Conservation (phyloP, 1,140 invertebrate species). For the Phocides pigmalion region DNA sequence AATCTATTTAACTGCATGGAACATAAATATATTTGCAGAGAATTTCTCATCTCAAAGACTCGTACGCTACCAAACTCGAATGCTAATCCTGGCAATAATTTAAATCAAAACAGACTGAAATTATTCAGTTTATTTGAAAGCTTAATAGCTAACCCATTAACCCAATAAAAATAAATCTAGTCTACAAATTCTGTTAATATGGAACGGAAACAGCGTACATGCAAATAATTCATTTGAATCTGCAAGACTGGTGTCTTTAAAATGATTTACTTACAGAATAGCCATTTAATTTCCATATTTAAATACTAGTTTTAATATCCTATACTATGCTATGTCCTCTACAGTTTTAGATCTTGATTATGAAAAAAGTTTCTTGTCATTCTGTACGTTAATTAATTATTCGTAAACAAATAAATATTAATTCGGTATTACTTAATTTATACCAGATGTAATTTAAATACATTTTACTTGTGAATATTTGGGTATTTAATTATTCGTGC, state of each 20-base stretch:
- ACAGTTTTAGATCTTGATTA: not conserved
- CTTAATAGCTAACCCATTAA: slow-evolving; percentile 32
- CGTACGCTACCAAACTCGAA: not conserved
- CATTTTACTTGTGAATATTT: no score
- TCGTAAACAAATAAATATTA: no score
- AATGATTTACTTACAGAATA: slow-evolving; percentile 34
- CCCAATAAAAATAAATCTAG: slow-evolving; percentile 35
- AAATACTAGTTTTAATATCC: slow-evolving; percentile 28
- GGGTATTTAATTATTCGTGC: no score
- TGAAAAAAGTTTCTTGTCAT: not conserved
- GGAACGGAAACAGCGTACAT: slow-evolving; percentile 32
- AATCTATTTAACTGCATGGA: no score
- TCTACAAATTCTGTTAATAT: slow-evolving; percentile 32
- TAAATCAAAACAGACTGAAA: slow-evolving; percentile 28
- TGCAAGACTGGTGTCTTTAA: slow-evolving; percentile 25
- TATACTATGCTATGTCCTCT: slow-evolving; percentile 16
- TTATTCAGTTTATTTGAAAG: slow-evolving; percentile 35
- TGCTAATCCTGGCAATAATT: slow-evolving; percentile 29
- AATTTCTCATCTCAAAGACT: not conserved
- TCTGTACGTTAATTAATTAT: no score
- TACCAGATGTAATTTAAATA: no score
- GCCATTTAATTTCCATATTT: slow-evolving; percentile 34
- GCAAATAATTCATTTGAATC: slow-evolving; percentile 34
- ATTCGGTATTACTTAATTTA: no score
- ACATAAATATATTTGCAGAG: not conserved